phyloP scores from a whole-genome alignment of 1,140 invertebrate species.

The Choristoneura fumiferana region DNA sequence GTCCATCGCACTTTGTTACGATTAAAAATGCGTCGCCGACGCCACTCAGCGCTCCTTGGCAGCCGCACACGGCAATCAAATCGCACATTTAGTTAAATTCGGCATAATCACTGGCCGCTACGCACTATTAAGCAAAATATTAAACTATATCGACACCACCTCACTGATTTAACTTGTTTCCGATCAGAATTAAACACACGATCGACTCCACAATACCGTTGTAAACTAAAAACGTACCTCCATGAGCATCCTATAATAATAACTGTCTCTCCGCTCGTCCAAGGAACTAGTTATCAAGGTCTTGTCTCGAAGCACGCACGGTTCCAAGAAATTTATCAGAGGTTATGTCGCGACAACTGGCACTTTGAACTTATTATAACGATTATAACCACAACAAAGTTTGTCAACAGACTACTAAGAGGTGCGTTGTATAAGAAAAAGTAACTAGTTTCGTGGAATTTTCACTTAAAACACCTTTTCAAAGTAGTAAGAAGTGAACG shows the following conservation, averaged over 20 bases:
- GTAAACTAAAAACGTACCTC: constrained; percentile 77
- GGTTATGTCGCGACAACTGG: constrained; percentile 54
- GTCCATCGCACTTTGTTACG: constrained; percentile 64
- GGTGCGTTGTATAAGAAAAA: not conserved
- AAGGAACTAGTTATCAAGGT: constrained; percentile 79
- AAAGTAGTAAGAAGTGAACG: constrained; percentile 33
- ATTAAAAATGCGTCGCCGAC: constrained; percentile 50
- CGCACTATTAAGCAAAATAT: constrained; percentile 49
- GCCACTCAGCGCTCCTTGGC: constrained; percentile 56
- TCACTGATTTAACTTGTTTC: constrained; percentile 41
- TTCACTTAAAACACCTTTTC: constrained; percentile 25
- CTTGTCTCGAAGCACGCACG: constrained; percentile 70
- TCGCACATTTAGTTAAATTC: constrained; percentile 63
- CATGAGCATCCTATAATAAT: constrained; percentile 71
- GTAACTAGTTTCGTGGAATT: not conserved
- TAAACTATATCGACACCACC: constrained; percentile 51
- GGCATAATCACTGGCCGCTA: constrained; percentile 52
- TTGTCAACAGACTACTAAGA: not conserved
- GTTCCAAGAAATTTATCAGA: constrained; percentile 67
- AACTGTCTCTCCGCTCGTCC: constrained; percentile 75
- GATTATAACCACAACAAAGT: constrained; percentile 4
- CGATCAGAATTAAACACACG: constrained; percentile 35
- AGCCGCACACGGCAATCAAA: constrained; percentile 45
- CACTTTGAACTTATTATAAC: constrained; percentile 32
- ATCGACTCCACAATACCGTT: constrained; percentile 47